A percentile compares a stretch with the other conserved stretches of the same genome.
Conservation (phyloP, 2,797 vertebrate genomes). For the Paratrypauchen microcephalus region DNA sequence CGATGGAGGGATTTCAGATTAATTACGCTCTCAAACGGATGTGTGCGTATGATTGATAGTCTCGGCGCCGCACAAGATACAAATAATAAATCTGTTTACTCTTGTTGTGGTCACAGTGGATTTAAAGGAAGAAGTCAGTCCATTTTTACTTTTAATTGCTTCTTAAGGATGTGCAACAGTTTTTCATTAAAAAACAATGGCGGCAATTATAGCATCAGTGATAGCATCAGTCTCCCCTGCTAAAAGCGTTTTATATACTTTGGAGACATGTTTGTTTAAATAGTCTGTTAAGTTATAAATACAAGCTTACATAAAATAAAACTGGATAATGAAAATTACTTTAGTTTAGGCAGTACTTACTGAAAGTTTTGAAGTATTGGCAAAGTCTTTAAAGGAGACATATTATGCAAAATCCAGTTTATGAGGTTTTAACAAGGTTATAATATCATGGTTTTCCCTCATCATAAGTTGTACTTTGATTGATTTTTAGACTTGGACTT, state of each 20-base stretch:
- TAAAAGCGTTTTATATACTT: conserved; percentile 7
- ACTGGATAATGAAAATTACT: background rate
- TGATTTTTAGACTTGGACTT: no score
- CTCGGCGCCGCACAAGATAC: conserved; percentile 14
- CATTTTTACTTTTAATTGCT: conserved; percentile 14
- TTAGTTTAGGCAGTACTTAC: background rate
- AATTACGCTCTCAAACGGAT: conserved; percentile 34
- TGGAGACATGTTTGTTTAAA: conserved; percentile 8
- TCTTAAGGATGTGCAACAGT: conserved; percentile 10
- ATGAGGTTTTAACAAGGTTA: background rate
- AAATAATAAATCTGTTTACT: conserved; percentile 5
- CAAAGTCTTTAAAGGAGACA: background rate
- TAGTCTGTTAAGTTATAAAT: background rate
- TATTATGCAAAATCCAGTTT: background rate
- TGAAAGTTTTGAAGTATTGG: background rate
- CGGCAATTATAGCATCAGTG: conserved; percentile 6
- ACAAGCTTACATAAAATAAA: background rate
- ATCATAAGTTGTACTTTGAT: background rate
- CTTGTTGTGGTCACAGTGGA: conserved; percentile 22
- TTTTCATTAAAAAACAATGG: conserved; percentile 16
- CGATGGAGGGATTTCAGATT: conserved; percentile 35
- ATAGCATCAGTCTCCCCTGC: conserved; percentile 1
- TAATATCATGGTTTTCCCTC: background rate
- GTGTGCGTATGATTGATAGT: conserved; percentile 23
- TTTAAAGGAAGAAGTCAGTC: conserved; percentile 22